Conservation (phyloP, 2,888 invertebrate species). For the Calliscelio sp. region DNA sequence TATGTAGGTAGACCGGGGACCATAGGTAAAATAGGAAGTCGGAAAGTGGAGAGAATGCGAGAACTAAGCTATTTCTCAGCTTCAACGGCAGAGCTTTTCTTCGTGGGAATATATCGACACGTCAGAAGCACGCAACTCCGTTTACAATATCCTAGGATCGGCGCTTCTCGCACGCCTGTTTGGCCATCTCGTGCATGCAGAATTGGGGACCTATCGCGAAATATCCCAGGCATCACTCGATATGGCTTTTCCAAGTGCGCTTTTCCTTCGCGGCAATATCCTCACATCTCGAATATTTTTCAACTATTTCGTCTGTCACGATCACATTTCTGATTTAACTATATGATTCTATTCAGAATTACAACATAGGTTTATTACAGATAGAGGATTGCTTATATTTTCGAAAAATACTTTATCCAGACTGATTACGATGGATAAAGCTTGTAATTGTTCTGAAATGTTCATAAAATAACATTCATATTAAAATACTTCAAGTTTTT, state of each 20-base stretch:
- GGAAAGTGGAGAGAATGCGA: conserved; percentile 70
- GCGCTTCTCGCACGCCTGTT: conserved; percentile 65
- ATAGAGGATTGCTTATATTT: too few species aligned
- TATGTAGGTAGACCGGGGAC: conserved; percentile 10
- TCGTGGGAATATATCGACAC: conserved; percentile 85
- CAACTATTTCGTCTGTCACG: conserved; percentile 10
- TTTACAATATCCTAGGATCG: conserved; percentile 73
- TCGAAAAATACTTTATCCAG: too few species aligned
- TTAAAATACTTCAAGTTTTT: too few species aligned
- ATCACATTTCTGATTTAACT: conserved; percentile 23
- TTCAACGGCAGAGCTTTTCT: conserved; percentile 85
- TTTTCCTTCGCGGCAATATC: conserved; percentile 14
- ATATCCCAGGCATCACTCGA: conserved; percentile 47
- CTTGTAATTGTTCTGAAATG: too few species aligned
- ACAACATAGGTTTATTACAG: too few species aligned
- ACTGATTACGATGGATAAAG: too few species aligned
- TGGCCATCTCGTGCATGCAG: conserved; percentile 57
- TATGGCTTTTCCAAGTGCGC: conserved; percentile 40
- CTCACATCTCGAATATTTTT: conserved; percentile 36
- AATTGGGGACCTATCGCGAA: conserved; percentile 51
- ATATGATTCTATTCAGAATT: conserved; percentile 14
- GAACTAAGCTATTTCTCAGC: conserved; percentile 85
- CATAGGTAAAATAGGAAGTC: conserved; percentile 54
- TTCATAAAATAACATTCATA: too few species aligned
- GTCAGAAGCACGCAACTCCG: conserved; percentile 81